Conservation (phyloP, 1,140 invertebrate genomes). For the Eriocheir sinensis region DNA sequence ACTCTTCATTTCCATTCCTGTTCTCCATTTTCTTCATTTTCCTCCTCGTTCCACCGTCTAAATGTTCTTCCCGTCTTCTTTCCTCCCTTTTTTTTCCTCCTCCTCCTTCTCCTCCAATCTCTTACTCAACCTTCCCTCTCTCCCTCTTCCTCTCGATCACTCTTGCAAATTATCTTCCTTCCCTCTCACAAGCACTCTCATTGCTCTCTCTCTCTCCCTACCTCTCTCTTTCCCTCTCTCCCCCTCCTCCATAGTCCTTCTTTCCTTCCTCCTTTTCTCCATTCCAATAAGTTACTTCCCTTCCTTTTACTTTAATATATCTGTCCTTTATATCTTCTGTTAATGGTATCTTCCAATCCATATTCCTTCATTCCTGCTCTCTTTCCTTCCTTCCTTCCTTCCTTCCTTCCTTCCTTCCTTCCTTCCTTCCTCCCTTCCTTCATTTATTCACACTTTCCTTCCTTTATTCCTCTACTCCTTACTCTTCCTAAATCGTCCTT, state of each 20-base stretch:
- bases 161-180: no score
- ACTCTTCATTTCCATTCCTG: no score
- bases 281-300: neutral
- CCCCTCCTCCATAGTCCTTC: neutral
- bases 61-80: no score
- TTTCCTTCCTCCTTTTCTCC: neutral
- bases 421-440: neutral
- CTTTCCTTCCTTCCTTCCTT: neutral
- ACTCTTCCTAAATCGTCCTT: no score
- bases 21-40: no score
- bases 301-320: neutral
- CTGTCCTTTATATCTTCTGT: neutral
- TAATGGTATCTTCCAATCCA: neutral
- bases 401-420: neutral
- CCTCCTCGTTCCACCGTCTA: no score
- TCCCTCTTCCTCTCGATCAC: no score
- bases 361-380: neutral
- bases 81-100: neutral
- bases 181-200: no score
- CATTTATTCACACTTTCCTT: no score
- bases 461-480: neutral
- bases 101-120: no score
- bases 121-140: no score
- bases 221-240: neutral
- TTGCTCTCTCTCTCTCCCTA: neutral